phyloP scores from a whole-genome alignment of 2,113 vertebrate species.

The Indri indri region DNA sequence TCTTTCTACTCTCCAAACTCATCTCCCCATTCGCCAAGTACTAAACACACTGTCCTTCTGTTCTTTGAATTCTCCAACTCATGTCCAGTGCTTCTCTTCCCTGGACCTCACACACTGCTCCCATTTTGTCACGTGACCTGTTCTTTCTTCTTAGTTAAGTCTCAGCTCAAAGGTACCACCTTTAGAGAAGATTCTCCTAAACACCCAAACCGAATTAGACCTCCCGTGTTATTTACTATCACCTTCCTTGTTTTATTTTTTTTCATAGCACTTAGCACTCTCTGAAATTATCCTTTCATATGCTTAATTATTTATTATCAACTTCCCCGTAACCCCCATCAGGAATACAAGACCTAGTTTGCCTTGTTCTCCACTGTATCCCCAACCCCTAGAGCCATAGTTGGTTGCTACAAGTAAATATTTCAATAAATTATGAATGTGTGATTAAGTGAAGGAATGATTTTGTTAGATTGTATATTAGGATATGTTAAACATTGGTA shows the following conservation, averaged over 20 bases:
- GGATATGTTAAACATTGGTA: background rate
- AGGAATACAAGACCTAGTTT: background rate
- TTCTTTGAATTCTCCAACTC: background rate
- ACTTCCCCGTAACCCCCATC: background rate
- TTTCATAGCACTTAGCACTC: background rate
- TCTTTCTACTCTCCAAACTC: background rate
- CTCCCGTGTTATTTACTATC: background rate
- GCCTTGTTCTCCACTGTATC: background rate
- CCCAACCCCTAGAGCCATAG: background rate
- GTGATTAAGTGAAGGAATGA: background rate
- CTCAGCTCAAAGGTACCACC: background rate
- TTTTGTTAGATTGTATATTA: background rate
- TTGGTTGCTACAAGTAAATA: background rate
- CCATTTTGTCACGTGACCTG: background rate
- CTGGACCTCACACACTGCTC: background rate
- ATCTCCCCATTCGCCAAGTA: background rate
- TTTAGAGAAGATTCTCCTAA: background rate
- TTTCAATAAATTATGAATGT: background rate
- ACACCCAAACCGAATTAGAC: background rate
- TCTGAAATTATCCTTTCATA: background rate
- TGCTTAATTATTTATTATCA: background rate
- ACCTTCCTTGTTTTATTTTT: background rate
- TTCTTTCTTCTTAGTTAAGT: background rate
- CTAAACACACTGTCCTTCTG: background rate
- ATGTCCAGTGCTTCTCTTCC: background rate